Percentiles rank a stretch among this genome's conserved stretches.
These are phyloP conservation scores for Calephelis virginiensis DNA, from an alignment of 1,140 invertebrate species.

Conservation along the genomic window DNA sequence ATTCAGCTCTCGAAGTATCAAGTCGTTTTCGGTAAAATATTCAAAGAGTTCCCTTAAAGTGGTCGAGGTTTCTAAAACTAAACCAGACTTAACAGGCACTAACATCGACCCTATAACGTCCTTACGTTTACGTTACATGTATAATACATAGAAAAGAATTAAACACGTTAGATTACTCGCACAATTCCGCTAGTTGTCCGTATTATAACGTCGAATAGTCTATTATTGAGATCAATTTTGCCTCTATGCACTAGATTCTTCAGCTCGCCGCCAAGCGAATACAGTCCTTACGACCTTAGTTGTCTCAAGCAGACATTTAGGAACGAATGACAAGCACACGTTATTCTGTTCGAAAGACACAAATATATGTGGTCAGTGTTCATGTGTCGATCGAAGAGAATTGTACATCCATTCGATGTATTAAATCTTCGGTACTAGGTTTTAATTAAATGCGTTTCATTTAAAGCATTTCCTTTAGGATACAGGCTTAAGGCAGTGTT, in stretches of 20 bases:
- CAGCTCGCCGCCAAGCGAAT: conserved; percentile 40
- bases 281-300: conserved; percentile 25
- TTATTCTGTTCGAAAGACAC: conserved; percentile 37
- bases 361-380: conserved; percentile 24
- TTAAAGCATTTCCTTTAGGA: conserved; percentile 29
- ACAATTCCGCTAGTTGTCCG: conserved; percentile 74
- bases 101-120: conserved; percentile 60
- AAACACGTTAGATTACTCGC: conserved; percentile 63
- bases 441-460: conserved; percentile 34
- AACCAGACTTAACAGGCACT: conserved; percentile 72
- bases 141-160: conserved; percentile 72
- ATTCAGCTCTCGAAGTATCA: conserved; percentile 46
- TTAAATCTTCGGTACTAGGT: conserved; percentile 19
- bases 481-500: conserved; percentile 34
- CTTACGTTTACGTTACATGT: conserved; percentile 49
- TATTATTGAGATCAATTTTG: conserved; percentile 75
- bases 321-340: conserved; percentile 33
- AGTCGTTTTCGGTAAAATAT: conserved; percentile 69
- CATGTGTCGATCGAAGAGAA: conserved; percentile 36
- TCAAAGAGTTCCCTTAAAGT: conserved; percentile 63
- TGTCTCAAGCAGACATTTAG: conserved; percentile 34
- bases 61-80: conserved; percentile 68
- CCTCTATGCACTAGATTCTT: conserved; percentile 61
- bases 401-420: conserved; percentile 38
- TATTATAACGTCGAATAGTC: conserved; percentile 64